Percentiles rank a stretch among this genome's conserved stretches.
phyloP scores from a whole-genome alignment of 1,140 invertebrate genomes.

The Bicyclus anynana region DNA sequence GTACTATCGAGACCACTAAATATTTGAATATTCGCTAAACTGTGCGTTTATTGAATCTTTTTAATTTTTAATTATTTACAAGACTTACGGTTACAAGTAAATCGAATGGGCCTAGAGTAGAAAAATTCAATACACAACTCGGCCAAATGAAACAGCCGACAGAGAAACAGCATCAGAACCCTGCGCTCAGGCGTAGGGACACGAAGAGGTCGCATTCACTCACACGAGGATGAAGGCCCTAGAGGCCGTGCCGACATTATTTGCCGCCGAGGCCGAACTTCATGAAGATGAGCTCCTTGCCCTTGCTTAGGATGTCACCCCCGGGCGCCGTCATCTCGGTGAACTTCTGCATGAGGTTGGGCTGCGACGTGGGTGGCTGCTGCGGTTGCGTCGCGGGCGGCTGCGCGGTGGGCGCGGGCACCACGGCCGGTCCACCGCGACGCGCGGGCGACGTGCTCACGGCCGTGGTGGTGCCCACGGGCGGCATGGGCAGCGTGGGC shows the following conservation, averaged over 20 bases:
- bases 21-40: constrained; percentile 72
- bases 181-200: constrained; percentile 26
- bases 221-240: constrained; percentile 28
- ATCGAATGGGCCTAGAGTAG: constrained; percentile 45
- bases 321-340: constrained; percentile 89
- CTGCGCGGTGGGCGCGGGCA: constrained; percentile 64
- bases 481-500: constrained; percentile 48
- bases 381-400: constrained; percentile 39
- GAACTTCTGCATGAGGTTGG: constrained; percentile 89
- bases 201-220: constrained; percentile 26
- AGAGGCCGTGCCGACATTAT: constrained; percentile 79
- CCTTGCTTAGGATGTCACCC: constrained; percentile 91
- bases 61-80: constrained; percentile 58
- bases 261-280: constrained; percentile 91
- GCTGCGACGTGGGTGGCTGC: constrained; percentile 70
- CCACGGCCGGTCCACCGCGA: constrained; percentile 80
- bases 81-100: constrained; percentile 44
- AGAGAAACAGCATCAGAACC: constrained; percentile 42
- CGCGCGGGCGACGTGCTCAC: constrained; percentile 46
- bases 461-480: constrained; percentile 33
- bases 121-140: constrained; percentile 41
- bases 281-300: constrained; percentile 94
- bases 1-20: constrained; percentile 69
- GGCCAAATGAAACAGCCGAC: constrained; percentile 26
- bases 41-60: constrained; percentile 73